Conservation (phyloP, 2,113 vertebrate genomes). For the Anarhynchus alexandrinus region DNA sequence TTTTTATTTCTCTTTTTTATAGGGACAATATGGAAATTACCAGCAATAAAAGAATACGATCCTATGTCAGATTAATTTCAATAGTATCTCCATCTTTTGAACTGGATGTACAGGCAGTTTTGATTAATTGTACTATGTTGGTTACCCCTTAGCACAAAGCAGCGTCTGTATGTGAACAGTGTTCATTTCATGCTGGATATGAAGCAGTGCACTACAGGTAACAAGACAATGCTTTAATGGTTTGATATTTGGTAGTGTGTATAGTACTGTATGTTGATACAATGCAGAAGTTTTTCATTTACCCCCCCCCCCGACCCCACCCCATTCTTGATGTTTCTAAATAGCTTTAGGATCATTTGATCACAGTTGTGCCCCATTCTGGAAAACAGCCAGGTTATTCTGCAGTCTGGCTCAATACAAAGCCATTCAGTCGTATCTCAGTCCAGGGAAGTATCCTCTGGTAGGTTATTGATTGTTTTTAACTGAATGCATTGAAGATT, state of each 20-base stretch:
- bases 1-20: slow-evolving; percentile 6
- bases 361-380: slow-evolving; percentile 30
- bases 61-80: slow-evolving; percentile 36
- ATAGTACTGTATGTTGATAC: slow-evolving; percentile 69
- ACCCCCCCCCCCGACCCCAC: not conserved
- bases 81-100: slow-evolving; percentile 29
- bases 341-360: slow-evolving; percentile 64
- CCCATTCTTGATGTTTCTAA: slow-evolving; percentile 59
- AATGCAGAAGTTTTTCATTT: slow-evolving; percentile 26
- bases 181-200: slow-evolving; percentile 70
- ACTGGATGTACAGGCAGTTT: slow-evolving; percentile 56
- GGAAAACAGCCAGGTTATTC: not conserved
- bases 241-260: slow-evolving; percentile 76
- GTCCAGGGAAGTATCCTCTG: not conserved
- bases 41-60: slow-evolving; percentile 79
- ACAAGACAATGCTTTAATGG: slow-evolving; percentile 57
- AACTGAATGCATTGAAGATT: not conserved
- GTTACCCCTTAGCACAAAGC: slow-evolving; percentile 64
- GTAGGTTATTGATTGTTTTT: not conserved
- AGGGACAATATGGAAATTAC: slow-evolving; percentile 96
- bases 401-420: not conserved
- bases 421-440: not conserved
- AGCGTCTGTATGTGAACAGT: slow-evolving; percentile 70
- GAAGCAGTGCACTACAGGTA: slow-evolving; percentile 59
- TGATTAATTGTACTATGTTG: slow-evolving; percentile 59